A percentile compares a stretch with the other conserved stretches of the same genome.
These are phyloP conservation scores for Rhamphomyia laevipes DNA, from an alignment of 2,888 invertebrate species.

Conservation along the genomic window DNA sequence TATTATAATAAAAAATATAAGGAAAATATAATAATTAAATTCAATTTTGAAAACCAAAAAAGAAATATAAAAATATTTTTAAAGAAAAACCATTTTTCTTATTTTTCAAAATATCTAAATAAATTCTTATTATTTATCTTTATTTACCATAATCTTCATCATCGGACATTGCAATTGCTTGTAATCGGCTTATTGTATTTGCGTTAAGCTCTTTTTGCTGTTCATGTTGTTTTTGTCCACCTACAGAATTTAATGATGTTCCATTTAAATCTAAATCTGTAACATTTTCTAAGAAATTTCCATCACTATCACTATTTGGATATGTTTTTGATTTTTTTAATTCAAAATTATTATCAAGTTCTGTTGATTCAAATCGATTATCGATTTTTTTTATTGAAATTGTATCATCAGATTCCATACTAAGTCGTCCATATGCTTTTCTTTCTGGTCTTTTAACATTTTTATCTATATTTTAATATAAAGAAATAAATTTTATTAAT, in stretches of 20 bases:
- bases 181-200: conserved; percentile 36
- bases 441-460: conserved; percentile 15
- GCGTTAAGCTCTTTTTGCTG: conserved; percentile 30
- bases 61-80: neutral
- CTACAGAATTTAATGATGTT: conserved; percentile 15
- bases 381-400: conserved; percentile 6
- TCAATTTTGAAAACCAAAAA: neutral
- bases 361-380: neutral
- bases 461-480: conserved; percentile 12
- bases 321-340: conserved; percentile 20
- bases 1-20: conserved; percentile 8
- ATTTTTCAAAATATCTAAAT: neutral
- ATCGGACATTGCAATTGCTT: conserved; percentile 37
- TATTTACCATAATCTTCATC: conserved; percentile 35
- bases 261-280: neutral
- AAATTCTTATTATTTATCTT: neutral
- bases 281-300: neutral
- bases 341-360: neutral
- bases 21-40: neutral
- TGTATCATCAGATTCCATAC: conserved; percentile 20
- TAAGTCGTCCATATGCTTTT: conserved; percentile 16
- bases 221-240: conserved; percentile 11
- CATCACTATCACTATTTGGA: conserved; percentile 12
- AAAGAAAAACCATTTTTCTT: neutral
- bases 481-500: too few species aligned